phyloP scores from a whole-genome alignment of 2,888 invertebrate species.

The Prosopocoilus inquinatus region DNA sequence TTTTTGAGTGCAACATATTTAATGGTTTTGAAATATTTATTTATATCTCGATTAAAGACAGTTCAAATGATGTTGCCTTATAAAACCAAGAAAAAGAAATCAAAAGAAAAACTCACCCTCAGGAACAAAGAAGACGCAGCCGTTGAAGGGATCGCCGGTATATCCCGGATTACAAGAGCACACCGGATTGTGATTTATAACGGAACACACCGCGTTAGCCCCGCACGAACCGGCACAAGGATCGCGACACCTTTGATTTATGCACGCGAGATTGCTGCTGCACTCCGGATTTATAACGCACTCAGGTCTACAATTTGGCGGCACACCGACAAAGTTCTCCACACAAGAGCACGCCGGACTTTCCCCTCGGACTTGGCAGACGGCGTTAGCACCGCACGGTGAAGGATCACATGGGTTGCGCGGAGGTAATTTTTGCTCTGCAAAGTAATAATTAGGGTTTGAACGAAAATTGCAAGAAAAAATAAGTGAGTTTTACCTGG shows the following conservation, averaged over 20 bases:
- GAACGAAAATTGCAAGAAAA: background rate
- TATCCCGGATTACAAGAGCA: constrained; percentile 69
- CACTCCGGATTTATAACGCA: constrained; percentile 72
- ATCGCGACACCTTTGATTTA: constrained; percentile 69
- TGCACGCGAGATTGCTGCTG: constrained; percentile 64
- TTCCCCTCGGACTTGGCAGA: constrained; percentile 49
- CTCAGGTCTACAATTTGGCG: constrained; percentile 69
- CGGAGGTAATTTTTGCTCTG: constrained; percentile 28
- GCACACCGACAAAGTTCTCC: constrained; percentile 60
- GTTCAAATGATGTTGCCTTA: background rate
- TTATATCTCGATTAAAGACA: too few species aligned
- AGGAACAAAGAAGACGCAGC: constrained; percentile 48
- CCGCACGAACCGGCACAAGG: constrained; percentile 68
- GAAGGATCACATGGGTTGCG: constrained; percentile 65
- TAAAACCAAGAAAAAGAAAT: background rate
- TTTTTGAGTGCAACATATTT: too few species aligned
- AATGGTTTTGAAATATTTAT: background rate
- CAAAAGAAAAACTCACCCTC: constrained; percentile 49
- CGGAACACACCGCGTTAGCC: constrained; percentile 65
- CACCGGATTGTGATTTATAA: constrained; percentile 71
- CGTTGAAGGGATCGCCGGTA: constrained; percentile 77
- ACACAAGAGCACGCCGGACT: constrained; percentile 61
- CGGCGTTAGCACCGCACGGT: constrained; percentile 64
- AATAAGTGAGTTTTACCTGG: constrained; percentile 47
- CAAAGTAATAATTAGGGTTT: background rate